phyloP scores from a whole-genome alignment of 1,140 invertebrate genomes.

The Papilio xuthus region DNA sequence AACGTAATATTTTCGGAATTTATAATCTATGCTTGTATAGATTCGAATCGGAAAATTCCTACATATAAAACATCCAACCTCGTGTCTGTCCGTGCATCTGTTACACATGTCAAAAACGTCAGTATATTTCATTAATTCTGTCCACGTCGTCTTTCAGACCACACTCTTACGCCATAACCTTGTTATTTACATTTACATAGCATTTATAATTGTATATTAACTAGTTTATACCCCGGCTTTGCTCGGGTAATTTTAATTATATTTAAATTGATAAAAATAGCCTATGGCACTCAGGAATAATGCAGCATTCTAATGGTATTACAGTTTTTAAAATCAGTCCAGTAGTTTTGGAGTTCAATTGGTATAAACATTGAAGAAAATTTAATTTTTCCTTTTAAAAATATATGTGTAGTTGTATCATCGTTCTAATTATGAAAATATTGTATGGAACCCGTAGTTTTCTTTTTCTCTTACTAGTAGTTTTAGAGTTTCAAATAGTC shows the following conservation, averaged over 20 bases:
- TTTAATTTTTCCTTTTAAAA: no score
- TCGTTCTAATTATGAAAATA: no score
- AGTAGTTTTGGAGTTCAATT: no score
- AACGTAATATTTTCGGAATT: background rate
- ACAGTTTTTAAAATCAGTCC: no score
- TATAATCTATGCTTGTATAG: background rate
- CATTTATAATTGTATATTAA: background rate
- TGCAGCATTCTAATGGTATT: no score
- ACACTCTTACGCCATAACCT: background rate
- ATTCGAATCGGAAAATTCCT: background rate
- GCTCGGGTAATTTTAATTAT: background rate
- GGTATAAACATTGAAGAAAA: no score
- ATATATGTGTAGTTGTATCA: no score
- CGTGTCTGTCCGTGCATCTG: background rate
- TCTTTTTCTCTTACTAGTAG: no score
- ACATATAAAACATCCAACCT: background rate
- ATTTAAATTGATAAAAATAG: no score
- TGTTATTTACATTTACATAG: background rate
- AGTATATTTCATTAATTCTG: conserved; percentile 1
- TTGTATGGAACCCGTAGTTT: no score
- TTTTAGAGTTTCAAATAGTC: no score
- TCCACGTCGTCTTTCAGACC: background rate
- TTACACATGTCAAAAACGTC: background rate
- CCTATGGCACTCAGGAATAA: no score
- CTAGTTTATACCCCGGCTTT: background rate